phyloP scores from a whole-genome alignment of 1,140 invertebrate genomes.

The Zaprionus ghesquierei region DNA sequence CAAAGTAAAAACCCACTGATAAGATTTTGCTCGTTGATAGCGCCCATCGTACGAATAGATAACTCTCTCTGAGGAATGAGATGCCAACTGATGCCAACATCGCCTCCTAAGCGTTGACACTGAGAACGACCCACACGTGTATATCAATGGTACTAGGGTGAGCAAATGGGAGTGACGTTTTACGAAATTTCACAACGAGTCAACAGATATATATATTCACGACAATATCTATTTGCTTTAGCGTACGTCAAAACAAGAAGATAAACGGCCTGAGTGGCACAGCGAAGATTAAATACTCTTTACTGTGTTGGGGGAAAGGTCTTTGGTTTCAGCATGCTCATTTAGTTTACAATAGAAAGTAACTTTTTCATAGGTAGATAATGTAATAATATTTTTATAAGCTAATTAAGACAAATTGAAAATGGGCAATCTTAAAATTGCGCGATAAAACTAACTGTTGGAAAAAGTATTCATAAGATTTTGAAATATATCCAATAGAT shows the following conservation, averaged over 20 bases:
- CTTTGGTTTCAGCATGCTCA: background rate
- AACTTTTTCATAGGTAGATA: too few relatives aligned
- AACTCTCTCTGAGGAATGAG: constrained; percentile 23
- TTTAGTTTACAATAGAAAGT: background rate
- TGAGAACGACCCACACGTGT: constrained; percentile 17
- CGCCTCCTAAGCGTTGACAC: constrained; percentile 20
- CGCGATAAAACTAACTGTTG: too few relatives aligned
- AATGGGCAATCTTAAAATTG: too few relatives aligned
- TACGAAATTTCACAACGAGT: constrained; percentile 23
- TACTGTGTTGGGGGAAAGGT: background rate
- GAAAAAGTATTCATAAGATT: too few relatives aligned
- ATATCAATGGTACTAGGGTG: constrained; percentile 7
- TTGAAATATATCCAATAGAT: too few relatives aligned
- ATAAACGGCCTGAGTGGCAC: background rate
- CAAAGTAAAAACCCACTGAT: constrained; percentile 18
- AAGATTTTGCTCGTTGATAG: constrained; percentile 57
- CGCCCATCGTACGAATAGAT: constrained; percentile 22
- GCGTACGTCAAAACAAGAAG: constrained; percentile 21
- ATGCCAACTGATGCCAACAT: constrained; percentile 33
- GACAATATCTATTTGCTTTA: constrained; percentile 14
- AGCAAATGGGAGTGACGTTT: constrained; percentile 3
- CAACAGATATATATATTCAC: constrained; percentile 9
- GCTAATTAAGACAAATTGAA: too few relatives aligned
- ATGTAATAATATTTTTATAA: too few relatives aligned
- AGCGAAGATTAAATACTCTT: constrained; percentile 3